These are phyloP conservation scores for Isurus oxyrinchus DNA, from an alignment of 2,113 vertebrate genomes.

Conservation along the genomic window DNA sequence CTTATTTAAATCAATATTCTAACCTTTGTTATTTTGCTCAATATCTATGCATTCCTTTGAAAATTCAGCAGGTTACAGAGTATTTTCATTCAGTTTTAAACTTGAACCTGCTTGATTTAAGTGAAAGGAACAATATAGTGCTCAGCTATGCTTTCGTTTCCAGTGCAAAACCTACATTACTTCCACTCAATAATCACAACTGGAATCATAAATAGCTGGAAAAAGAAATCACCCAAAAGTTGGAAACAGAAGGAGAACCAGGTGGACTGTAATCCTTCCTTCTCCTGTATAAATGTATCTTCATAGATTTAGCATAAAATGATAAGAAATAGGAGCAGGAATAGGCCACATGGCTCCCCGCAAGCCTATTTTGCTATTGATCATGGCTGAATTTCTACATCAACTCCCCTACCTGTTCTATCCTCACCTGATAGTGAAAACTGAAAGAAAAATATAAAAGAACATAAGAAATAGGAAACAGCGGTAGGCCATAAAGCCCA, in stretches of 20 bases:
- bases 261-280: background rate
- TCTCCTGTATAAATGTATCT: background rate
- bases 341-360: no score
- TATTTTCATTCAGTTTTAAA: background rate
- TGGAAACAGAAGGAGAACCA: background rate
- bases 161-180: background rate
- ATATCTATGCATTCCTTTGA: background rate
- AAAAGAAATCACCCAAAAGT: background rate
- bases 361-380: no score
- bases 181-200: background rate
- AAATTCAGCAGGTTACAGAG: background rate
- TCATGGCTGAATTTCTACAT: no score
- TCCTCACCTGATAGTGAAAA: no score
- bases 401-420: no score
- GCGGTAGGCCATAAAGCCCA: no score
- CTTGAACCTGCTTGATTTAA: background rate
- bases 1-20: background rate
- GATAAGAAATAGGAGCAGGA: no score
- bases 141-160: background rate
- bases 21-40: background rate
- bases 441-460: no score
- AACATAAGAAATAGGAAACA: no score
- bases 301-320: background rate
- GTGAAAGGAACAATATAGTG: background rate
- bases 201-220: background rate